Evolutionary conservation across 1,140 invertebrate genomes (phyloP).

Genomic region (Cydia fagiglandana): DNA sequence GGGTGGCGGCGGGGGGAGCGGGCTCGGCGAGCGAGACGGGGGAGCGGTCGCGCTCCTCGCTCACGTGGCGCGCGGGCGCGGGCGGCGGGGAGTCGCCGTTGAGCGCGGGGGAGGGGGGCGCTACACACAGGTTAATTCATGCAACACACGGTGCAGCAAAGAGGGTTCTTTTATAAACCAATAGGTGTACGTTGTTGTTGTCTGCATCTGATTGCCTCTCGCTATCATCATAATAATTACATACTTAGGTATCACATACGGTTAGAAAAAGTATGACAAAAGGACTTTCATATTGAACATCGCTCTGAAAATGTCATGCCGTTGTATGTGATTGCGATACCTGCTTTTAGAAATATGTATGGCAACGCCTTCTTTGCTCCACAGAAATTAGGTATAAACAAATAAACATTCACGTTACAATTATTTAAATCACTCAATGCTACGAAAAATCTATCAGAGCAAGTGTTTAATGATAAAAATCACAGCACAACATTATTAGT

Average conservation of each 20-base stretch:
- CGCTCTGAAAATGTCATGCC: too few species aligned
- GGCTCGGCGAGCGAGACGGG: conserved; percentile 43
- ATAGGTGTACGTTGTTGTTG: too few species aligned
- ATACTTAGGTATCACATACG: too few species aligned
- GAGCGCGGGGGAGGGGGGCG: conserved; percentile 50
- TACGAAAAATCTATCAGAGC: not conserved
- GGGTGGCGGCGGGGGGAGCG: conserved; percentile 12
- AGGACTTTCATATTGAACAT: too few species aligned
- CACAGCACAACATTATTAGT: conserved; percentile 22
- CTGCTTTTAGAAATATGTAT: not conserved
- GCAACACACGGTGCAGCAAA: conserved; percentile 6
- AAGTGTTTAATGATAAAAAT: not conserved
- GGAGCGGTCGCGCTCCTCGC: conserved; percentile 18
- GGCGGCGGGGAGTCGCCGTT: conserved; percentile 60
- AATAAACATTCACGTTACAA: not conserved
- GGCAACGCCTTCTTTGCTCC: not conserved
- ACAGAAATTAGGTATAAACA: not conserved
- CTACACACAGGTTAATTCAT: conserved; percentile 46
- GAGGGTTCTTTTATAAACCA: not conserved
- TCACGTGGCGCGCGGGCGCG: conserved; percentile 39
- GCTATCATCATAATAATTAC: too few species aligned
- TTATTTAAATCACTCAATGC: not conserved
- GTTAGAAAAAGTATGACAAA: too few species aligned
- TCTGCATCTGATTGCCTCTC: too few species aligned
- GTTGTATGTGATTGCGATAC: too few species aligned